Percentiles rank a stretch among this genome's conserved stretches.
Evolutionary conservation across 2,888 invertebrate species (phyloP).

Genomic region (Merodon equestris): DNA sequence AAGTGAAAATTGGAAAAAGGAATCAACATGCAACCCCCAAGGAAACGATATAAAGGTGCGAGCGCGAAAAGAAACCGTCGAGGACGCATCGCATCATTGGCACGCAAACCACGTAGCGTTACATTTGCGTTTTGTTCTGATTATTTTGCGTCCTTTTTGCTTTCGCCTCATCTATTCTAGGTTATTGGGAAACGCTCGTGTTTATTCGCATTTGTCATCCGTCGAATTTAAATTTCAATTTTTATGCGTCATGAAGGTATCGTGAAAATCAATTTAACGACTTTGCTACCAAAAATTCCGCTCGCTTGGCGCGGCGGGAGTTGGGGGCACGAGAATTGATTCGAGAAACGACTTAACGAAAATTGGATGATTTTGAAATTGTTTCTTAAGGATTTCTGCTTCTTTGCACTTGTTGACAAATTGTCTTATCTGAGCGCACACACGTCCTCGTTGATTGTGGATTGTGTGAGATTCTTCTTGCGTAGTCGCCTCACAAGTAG

Average conservation of each 20-base stretch:
- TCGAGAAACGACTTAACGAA: slow-evolving; percentile 55
- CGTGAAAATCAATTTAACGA: slow-evolving; percentile 8
- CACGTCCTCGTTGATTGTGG: too few species aligned
- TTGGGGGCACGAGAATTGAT: slow-evolving; percentile 20
- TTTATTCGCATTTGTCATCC: slow-evolving; percentile 73
- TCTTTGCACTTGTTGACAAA: slow-evolving; percentile 59
- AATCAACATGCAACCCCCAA: slow-evolving; percentile 19
- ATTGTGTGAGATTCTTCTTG: too few species aligned
- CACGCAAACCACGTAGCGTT: slow-evolving; percentile 64
- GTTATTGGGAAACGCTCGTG: slow-evolving; percentile 61
- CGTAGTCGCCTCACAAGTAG: too few species aligned
- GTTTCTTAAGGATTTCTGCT: slow-evolving; percentile 63
- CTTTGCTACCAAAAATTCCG: slow-evolving; percentile 42
- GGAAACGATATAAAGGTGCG: slow-evolving; percentile 10
- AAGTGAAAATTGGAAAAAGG: slow-evolving; percentile 52
- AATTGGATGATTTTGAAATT: slow-evolving; percentile 66
- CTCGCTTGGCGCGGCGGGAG: slow-evolving; percentile 13
- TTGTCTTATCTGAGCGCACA: slow-evolving; percentile 14
- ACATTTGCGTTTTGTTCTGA: slow-evolving; percentile 14
- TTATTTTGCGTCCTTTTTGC: slow-evolving; percentile 17
- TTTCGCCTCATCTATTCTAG: slow-evolving; percentile 10
- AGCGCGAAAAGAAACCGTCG: background rate
- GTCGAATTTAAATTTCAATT: slow-evolving; percentile 78
- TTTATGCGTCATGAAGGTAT: slow-evolving; percentile 47
- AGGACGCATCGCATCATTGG: slow-evolving; percentile 22